Evolutionary conservation across 2,888 invertebrate species (phyloP).

Genomic region (Asteroscopus sphinx): DNA sequence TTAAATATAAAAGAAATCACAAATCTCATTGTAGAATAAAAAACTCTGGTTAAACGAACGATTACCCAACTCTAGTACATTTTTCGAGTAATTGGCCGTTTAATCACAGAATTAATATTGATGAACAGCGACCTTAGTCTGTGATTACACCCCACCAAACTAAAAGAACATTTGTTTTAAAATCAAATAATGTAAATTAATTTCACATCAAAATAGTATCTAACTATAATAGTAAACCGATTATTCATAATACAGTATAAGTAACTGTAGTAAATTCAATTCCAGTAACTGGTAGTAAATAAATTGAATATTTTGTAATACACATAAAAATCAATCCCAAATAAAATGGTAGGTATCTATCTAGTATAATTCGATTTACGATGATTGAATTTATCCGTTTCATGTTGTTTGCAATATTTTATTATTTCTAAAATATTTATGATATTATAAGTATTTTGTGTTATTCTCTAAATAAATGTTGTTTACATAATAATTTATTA

Average conservation of each 20-base stretch:
- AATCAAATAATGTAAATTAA: too few species aligned
- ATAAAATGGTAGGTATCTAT: slow-evolving; percentile 9
- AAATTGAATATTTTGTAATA: slow-evolving; percentile 33
- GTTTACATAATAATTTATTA: too few species aligned
- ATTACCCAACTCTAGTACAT: too few species aligned
- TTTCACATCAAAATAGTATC: background rate
- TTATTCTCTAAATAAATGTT: slow-evolving; percentile 14
- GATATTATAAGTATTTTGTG: background rate
- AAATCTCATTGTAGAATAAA: too few species aligned
- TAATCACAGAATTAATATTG: too few species aligned
- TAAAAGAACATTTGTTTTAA: too few species aligned
- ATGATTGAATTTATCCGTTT: slow-evolving; percentile 27
- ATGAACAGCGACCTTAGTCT: too few species aligned
- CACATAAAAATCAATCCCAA: slow-evolving; percentile 21
- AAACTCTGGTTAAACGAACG: too few species aligned
- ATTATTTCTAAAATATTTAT: slow-evolving; percentile 1
- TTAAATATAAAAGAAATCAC: too few species aligned
- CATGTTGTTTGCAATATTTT: slow-evolving; percentile 13
- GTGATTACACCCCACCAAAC: too few species aligned
- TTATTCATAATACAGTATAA: background rate
- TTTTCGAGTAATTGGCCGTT: too few species aligned
- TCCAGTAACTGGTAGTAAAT: slow-evolving; percentile 18
- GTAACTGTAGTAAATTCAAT: slow-evolving; percentile 18
- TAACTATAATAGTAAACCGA: too few species aligned
- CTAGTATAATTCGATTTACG: slow-evolving; percentile 20